Evolutionary conservation across 2,113 vertebrate genomes (phyloP), one percentile per base, ranked within the genome.

Genomic region (Mesoclemmys tuberculata): DNA sequence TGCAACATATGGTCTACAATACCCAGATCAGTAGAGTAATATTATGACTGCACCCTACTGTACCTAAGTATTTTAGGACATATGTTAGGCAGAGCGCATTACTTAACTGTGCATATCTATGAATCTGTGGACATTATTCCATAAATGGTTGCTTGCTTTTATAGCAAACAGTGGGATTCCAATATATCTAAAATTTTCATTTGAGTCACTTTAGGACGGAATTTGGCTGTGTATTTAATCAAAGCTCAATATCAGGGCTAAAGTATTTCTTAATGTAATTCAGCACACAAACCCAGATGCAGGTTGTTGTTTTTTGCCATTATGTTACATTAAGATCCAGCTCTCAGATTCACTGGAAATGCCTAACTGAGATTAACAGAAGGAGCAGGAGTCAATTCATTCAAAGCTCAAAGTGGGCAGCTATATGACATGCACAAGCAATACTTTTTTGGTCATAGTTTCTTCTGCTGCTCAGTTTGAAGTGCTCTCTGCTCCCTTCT

Each of bases 1-100:
- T 92, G 79, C 88, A 90, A 85, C 96, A 97, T 95, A 95, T 96
- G 97, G 95, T 96, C 89, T 95, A 78, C 58, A 90, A 13, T 68
- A 61, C 41, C 0, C 74, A 83, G 85, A 95, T 94, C 84, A 87
- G 80, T 94, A 81, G 74, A 93, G 75, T 96, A 94, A 95, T 96
- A 81, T 75, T 88, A 80, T 48, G 85, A 54, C 74, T 95, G 87
- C 87, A 90, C 92, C 96, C 85, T 92, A 96, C 68, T 91, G 94
- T 88, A 95, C 83, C 64, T 56, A 88, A 93, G 87, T 49, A 82
- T 86, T 87, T 46, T 87, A 87, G 87, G 94, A 95, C 94, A 96
- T 96, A 95, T 91, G 93, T 68, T 96, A 24, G 19, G n/a, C 64
- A 38, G 83, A 92, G 85, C 92, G 10, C 81, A 44, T 95, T 95